Conservation (phyloP, 2,113 vertebrate species). For the Thymallus thymallus region DNA sequence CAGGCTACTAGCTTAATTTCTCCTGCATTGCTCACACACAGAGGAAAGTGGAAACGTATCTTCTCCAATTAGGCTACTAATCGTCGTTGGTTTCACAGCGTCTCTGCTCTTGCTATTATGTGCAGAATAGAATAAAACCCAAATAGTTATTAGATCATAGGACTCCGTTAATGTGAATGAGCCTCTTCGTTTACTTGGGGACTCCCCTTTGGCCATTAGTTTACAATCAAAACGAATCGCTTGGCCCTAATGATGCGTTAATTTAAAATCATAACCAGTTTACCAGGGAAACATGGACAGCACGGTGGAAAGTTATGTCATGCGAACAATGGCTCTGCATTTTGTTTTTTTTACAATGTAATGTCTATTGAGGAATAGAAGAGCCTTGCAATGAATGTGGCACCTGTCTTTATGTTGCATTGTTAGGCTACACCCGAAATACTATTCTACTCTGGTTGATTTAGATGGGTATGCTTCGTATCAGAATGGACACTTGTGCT, state of each 20-base stretch:
- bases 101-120: background rate
- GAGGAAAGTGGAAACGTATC: background rate
- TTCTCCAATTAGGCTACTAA: background rate
- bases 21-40: background rate
- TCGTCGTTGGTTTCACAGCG: background rate
- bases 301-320: background rate
- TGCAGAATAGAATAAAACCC: background rate
- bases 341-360: background rate
- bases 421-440: background rate
- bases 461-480: conserved; percentile 21
- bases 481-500: conserved; percentile 66
- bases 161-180: background rate
- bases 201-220: background rate
- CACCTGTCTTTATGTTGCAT: background rate
- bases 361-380: background rate
- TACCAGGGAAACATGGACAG: background rate
- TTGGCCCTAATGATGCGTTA: background rate
- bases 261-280: background rate
- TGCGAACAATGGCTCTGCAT: background rate
- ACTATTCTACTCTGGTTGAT: background rate
- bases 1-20: background rate
- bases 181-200: background rate
- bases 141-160: background rate
- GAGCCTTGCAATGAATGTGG: background rate
- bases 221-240: background rate